Evolutionary conservation across 2,888 invertebrate species (phyloP).

Genomic region (Rhogogaster chlorosoma): DNA sequence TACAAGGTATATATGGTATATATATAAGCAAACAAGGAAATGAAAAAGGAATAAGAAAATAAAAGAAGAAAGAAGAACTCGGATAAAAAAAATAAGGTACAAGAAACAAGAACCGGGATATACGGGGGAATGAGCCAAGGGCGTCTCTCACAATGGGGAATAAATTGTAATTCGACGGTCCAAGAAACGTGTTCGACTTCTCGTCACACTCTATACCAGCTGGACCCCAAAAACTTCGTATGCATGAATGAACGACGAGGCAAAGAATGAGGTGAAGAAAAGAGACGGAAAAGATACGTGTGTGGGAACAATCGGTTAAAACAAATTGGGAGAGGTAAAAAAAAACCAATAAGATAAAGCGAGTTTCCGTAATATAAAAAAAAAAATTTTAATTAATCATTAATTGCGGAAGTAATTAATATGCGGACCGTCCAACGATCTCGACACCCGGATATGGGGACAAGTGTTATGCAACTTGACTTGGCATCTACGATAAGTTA

Average conservation of each 20-base stretch:
- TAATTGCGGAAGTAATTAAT: conserved; percentile 19
- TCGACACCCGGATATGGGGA: too few species aligned
- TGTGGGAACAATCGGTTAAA: not conserved
- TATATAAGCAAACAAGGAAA: not conserved
- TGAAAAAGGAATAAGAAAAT: not conserved
- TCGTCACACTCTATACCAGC: not conserved
- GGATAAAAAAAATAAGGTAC: not conserved
- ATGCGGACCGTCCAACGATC: not conserved
- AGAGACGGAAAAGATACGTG: not conserved
- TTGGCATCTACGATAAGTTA: too few species aligned
- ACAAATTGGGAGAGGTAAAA: not conserved
- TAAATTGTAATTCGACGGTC: conserved; percentile 28
- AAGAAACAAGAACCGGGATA: not conserved
- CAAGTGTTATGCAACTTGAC: too few species aligned
- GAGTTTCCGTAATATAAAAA: not conserved
- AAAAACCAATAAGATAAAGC: not conserved
- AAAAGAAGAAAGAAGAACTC: not conserved
- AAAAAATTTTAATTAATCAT: not conserved
- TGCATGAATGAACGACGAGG: conserved; percentile 33
- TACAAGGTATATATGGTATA: not conserved
- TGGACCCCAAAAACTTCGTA: not conserved
- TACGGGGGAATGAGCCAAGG: not conserved
- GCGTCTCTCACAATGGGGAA: conserved; percentile 37
- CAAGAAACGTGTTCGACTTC: conserved; percentile 9
- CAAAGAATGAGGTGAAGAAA: conserved; percentile 18